Evolutionary conservation across 2,113 vertebrate species (phyloP).

Genomic region (Daubentonia madagascariensis): DNA sequence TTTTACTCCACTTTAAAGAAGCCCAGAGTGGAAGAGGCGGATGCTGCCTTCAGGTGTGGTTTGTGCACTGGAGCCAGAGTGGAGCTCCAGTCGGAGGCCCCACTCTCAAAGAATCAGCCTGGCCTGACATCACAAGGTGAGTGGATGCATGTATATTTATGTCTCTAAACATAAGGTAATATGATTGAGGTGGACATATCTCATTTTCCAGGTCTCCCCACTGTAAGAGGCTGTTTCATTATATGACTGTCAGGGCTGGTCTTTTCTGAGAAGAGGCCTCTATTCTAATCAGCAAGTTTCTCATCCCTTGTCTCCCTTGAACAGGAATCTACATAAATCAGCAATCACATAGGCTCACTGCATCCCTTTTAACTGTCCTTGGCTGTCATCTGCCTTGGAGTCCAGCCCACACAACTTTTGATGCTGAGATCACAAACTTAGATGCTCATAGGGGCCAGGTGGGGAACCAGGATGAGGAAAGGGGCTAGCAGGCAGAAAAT

Average conservation of each 20-base stretch:
- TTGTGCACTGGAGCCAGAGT: neutral
- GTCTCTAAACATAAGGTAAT: neutral
- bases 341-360: accelerated
- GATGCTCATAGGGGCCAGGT: neutral
- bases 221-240: neutral
- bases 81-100: neutral
- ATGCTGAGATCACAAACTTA: neutral
- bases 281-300: neutral
- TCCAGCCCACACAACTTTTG: neutral
- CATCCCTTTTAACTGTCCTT: accelerated
- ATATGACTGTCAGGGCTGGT: neutral
- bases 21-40: neutral
- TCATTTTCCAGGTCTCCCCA: neutral
- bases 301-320: neutral
- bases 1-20: neutral
- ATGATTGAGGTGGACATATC: neutral
- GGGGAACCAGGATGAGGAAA: neutral
- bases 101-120: neutral
- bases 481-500: neutral
- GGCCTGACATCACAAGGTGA: neutral
- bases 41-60: accelerated
- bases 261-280: neutral
- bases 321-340: neutral
- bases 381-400: neutral
- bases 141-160: neutral